Evolutionary conservation across 2,888 invertebrate genomes (phyloP), one percentile per base, ranked within the genome.

Genomic region (Caenorhabditis sp.): DNA sequence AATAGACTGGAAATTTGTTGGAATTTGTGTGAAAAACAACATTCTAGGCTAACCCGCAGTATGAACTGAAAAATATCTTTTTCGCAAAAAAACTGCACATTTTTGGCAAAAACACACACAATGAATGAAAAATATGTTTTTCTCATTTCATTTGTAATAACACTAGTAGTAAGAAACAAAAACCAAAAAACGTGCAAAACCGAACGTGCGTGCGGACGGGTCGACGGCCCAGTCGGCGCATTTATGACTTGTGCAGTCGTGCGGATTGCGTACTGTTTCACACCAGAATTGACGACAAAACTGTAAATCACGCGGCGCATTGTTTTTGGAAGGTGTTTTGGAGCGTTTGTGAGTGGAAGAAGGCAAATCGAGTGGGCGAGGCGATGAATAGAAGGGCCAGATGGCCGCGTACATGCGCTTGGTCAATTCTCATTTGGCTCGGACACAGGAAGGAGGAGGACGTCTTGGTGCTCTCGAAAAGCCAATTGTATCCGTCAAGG

Each of bases 161-260:
- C 48, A 30, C 6, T 48, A 9, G 48, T 30, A 26, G 7, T 27
- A 15, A 30, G 15, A 8, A 9, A 30, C 13, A 48, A 30, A 32
- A 35, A 41, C 3, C 4, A 15, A 39, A 39, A 39, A 6, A n/a
- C 9, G n/a, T 9, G 20, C 11, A 52, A 35, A 35, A 52, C 27
- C 9, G 52, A 22, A 13, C 7, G 3, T 9, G 37, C 13, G 15
- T 46, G 2, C 24, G 26, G 7, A 39, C 35, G 27, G 11, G 20
- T 20, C 11, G 39, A 22, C 35, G 43, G 50, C 43, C 1, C 52
- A 26, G 70, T 53, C 70, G 53, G 53, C 70, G 53, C 56, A 59
- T 59, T 59, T 70, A 46, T 53, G 70, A 30, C 53, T 59, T 68
- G 68, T 70, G 70, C 58, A 37, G 68, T 45, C 13, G 52, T 26